Percentiles rank a stretch among this genome's conserved stretches.
Conservation (phyloP, 2,797 vertebrate genomes). For the Xyrichtys novacula region DNA sequence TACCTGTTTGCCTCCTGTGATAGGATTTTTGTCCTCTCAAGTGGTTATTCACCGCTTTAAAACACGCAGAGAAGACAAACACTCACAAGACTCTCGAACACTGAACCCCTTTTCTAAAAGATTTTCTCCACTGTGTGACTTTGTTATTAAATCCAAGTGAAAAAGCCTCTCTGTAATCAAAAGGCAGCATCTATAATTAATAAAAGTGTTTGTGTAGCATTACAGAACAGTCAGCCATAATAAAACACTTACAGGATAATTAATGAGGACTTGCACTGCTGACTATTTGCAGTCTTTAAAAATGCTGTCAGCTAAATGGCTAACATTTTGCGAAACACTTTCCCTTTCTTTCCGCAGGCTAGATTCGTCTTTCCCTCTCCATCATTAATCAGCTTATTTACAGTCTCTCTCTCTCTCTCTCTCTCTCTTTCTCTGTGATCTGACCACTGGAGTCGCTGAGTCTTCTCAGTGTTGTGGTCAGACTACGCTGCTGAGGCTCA, state of each 20-base stretch:
- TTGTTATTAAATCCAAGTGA: constrained; percentile 10
- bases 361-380: background rate
- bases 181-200: constrained; percentile 14
- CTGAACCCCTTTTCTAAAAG: too few relatives aligned
- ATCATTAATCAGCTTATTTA: constrained; percentile 30
- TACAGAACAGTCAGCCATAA: constrained; percentile 15
- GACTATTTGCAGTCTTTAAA: constrained; percentile 12
- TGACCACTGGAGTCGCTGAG: constrained; percentile 4
- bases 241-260: constrained; percentile 33
- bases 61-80: background rate
- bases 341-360: constrained; percentile 7
- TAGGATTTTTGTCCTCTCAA: too few relatives aligned
- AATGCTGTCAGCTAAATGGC: constrained; percentile 13
- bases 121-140: background rate
- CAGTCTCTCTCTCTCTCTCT: background rate
- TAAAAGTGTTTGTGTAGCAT: constrained; percentile 17
- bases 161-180: background rate
- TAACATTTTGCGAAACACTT: constrained; percentile 4
- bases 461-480: constrained; percentile 8
- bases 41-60: background rate
- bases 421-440: background rate
- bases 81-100: too few relatives aligned
- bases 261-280: constrained; percentile 25
- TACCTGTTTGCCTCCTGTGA: too few relatives aligned
- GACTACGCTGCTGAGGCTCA: constrained; percentile 14